Base-by-base conservation (phyloP, 2,888 invertebrate species). In the Alsophila aescularia region DNA sequence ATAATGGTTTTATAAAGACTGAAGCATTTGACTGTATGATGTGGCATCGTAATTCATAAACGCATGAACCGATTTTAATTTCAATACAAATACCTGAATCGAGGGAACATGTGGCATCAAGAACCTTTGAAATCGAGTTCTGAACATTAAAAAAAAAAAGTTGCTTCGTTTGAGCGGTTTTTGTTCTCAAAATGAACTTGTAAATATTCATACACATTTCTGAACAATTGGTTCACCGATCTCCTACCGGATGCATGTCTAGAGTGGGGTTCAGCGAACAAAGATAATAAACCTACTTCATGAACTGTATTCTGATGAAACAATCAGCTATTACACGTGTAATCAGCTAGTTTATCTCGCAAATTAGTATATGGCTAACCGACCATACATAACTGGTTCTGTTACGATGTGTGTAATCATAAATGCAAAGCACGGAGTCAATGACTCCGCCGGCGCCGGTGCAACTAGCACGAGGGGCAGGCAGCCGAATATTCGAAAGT, bases 401-500 rank as follows among this genome's bases (percentile, higher is more conserved):
- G 27, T 31, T 29, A 18, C 43, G 44, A 41, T 31, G 44, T 35
- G 14, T 24, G 35, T 27, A 15, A 27, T 24, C 9, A 36, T 24
- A 27, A 36, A 45, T 36, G 41, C 35, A 50, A 44, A 43, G 34
- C 27, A n/a, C 16, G 45, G 8, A 37, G 55, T 55, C 55, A 36
- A 41, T 40, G 55, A 41, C 50, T 27, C 18, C 14, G 2, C 4
- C 9, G 13, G 10, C 16, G 39, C 35, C 34, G 18, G 24, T 31
- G 16, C 48, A 48, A 48, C 18, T n/a, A 24, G 7, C 7, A 32
- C 43, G 21, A 14, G 14, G 13, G 24, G 16, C 40, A 50, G 44
- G 42, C 48, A 44, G 18, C 48, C 39, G 40, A 55, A 55, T 44
- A 16, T 50, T 45, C 40, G 40, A 34, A n/a, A n/a, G 15, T 40